phyloP scores from a whole-genome alignment of 2,888 invertebrate genomes.

The Suillia variegata region DNA sequence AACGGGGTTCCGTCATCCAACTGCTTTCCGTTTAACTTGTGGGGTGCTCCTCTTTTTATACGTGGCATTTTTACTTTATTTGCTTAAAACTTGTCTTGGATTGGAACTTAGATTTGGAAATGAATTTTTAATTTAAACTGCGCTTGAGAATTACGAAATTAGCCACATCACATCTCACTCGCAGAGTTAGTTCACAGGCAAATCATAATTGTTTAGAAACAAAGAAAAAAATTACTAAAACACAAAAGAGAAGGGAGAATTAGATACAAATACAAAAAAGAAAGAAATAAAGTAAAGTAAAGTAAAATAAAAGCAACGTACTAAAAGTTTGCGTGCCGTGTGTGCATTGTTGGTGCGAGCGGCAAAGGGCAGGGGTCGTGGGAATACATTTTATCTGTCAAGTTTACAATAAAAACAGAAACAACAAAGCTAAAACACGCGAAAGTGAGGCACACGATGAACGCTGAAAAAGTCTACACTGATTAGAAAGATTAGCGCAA shows the following conservation, averaged over 20 bases:
- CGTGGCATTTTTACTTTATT: background rate
- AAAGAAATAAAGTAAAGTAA: too few relatives aligned
- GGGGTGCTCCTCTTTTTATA: too few relatives aligned
- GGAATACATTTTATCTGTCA: background rate
- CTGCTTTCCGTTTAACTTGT: constrained; percentile 1
- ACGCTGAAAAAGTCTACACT: background rate
- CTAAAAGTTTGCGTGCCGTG: too few relatives aligned
- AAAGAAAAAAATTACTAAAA: constrained; percentile 8
- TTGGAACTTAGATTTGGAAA: background rate
- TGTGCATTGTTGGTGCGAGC: too few relatives aligned
- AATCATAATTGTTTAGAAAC: constrained; percentile 17
- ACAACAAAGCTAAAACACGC: background rate
- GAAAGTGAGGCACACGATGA: background rate
- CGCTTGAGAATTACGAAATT: too few relatives aligned
- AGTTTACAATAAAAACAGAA: background rate
- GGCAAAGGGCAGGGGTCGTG: too few relatives aligned
- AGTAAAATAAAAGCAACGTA: too few relatives aligned
- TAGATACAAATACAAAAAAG: background rate
- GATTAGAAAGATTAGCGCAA: background rate
- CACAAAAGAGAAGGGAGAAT: constrained; percentile 14
- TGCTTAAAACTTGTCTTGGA: background rate
- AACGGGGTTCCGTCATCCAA: background rate
- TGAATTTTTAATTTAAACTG: too few relatives aligned
- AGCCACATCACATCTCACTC: background rate
- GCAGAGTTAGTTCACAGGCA: background rate